Percentiles rank a stretch among this genome's conserved stretches.
Conservation (phyloP, 2,113 vertebrate species). For the Dasyurus viverrinus region DNA sequence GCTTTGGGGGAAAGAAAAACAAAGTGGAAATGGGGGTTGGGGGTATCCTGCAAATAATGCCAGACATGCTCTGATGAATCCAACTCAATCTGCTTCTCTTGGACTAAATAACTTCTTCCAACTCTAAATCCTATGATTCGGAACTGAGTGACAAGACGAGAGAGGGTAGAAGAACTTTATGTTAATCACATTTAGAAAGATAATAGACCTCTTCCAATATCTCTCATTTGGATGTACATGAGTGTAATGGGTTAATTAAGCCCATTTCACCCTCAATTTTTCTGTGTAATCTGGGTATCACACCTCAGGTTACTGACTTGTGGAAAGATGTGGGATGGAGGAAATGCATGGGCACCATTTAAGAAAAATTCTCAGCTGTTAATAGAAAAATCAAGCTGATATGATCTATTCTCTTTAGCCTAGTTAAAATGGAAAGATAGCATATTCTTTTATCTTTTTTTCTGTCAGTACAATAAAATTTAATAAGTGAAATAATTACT, state of each 20-base stretch:
- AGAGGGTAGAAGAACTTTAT: conserved; percentile 12
- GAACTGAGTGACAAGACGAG: neutral
- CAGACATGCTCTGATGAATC: neutral
- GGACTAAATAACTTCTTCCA: neutral
- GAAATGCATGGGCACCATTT: conserved; percentile 15
- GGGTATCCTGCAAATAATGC: conserved; percentile 16
- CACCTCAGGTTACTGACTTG: neutral
- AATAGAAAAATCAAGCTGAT: conserved; percentile 31
- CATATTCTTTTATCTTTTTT: conserved; percentile 1
- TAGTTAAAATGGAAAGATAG: conserved; percentile 24
- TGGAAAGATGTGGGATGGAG: neutral
- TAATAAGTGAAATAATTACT: conserved; percentile 33
- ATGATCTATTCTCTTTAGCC: neutral
- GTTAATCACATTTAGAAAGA: conserved; percentile 1
- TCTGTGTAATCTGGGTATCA: conserved; percentile 4
- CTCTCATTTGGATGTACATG: conserved; percentile 2
- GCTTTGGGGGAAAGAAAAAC: neutral
- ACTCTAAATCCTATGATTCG: conserved; percentile 2
- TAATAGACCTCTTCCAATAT: neutral
- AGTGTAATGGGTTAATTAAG: conserved; percentile 9
- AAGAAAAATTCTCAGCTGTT: conserved; percentile 25
- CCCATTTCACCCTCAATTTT: neutral
- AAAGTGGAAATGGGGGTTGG: neutral
- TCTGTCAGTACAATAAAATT: neutral
- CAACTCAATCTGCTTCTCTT: conserved; percentile 26